These are phyloP conservation scores for Sitophilus oryzae DNA, from an alignment of 1,140 invertebrate species.

Conservation along the genomic window DNA sequence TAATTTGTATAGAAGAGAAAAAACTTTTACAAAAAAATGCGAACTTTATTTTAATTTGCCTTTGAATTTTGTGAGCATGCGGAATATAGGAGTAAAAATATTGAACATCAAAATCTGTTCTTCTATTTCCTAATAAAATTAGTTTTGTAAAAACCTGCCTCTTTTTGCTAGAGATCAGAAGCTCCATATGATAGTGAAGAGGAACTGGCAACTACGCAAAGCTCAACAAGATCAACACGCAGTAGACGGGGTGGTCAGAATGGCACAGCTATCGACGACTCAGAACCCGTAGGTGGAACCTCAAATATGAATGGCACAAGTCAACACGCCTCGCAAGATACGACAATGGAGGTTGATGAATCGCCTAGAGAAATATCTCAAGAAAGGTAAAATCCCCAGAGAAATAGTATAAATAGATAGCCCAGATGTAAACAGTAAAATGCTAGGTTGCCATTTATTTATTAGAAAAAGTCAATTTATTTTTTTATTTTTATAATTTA, in stretches of 20 bases:
- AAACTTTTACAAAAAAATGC: background rate
- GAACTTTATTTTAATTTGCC: background rate
- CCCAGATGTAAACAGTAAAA: background rate
- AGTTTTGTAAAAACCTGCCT: background rate
- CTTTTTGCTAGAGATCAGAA: constrained; percentile 14
- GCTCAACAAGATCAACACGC: constrained; percentile 22
- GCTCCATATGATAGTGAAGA: constrained; percentile 21
- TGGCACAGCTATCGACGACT: constrained; percentile 12
- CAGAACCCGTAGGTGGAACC: constrained; percentile 1
- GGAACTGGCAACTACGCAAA: constrained; percentile 24
- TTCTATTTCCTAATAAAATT: background rate
- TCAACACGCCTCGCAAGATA: constrained; percentile 15
- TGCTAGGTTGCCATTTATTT: no score
- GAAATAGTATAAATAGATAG: background rate
- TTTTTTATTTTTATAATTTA: constrained; percentile 37
- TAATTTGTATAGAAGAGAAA: no score
- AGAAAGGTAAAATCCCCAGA: constrained; percentile 32
- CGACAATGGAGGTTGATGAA: constrained; percentile 35
- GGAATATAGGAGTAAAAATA: background rate
- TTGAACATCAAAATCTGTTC: background rate
- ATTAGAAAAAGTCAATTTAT: background rate
- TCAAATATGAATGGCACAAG: constrained; percentile 13
- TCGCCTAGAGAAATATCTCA: constrained; percentile 35
- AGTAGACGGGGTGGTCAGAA: constrained; percentile 13
- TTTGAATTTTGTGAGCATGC: background rate